A percentile compares a stretch with the other conserved stretches of the same genome.
These are phyloP conservation scores for Apogon talboti DNA, from an alignment of 2,797 vertebrate species.

Conservation along the genomic window DNA sequence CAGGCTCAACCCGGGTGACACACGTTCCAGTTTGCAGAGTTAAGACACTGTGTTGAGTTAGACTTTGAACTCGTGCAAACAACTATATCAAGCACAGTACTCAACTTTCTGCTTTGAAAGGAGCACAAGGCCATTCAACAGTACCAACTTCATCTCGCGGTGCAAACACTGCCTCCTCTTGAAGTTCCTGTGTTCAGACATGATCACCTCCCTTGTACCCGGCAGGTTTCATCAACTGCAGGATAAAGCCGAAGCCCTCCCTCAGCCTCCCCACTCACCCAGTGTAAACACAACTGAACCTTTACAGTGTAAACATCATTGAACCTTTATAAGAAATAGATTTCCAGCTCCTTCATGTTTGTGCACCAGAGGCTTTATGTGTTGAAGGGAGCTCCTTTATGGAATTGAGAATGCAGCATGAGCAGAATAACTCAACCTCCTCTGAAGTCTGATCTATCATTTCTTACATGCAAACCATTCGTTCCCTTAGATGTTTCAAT, in stretches of 20 bases:
- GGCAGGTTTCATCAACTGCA: constrained; percentile 30
- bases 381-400: constrained; percentile 23
- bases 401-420: background rate
- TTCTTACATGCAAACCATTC: background rate
- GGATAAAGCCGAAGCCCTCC: constrained; percentile 19
- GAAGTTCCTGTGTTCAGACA: constrained; percentile 21
- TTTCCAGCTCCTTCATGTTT: constrained; percentile 38
- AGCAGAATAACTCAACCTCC: background rate
- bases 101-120: background rate
- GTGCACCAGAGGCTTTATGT: constrained; percentile 14
- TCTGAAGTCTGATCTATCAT: background rate
- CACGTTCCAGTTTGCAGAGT: no score
- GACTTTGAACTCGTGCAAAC: background rate
- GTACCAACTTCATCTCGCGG: background rate
- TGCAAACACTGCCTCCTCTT: constrained; percentile 26
- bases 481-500: background rate
- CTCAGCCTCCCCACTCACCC: constrained; percentile 36
- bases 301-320: constrained; percentile 43
- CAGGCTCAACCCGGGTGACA: no score
- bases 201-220: constrained; percentile 24
- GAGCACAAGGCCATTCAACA: constrained; percentile 7
- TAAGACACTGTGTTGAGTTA: background rate
- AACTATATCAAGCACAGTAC: background rate
- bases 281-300: constrained; percentile 37
- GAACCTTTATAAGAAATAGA: constrained; percentile 50